Evolutionary conservation across 2,797 vertebrate genomes (phyloP).

Genomic region (Spea hammondii): DNA sequence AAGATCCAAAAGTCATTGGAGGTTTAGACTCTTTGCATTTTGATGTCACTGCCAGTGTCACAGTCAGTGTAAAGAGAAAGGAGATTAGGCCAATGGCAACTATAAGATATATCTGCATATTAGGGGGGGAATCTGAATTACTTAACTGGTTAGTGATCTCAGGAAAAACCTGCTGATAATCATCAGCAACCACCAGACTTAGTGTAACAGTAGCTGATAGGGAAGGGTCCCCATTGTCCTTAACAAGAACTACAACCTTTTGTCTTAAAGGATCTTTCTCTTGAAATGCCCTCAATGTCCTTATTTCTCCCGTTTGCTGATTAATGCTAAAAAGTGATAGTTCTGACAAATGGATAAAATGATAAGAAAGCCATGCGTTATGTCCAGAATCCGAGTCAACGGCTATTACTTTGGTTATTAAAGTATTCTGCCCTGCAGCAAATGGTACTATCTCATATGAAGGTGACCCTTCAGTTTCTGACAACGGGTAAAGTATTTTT

Average conservation of each 20-base stretch:
- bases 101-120: constrained; percentile 40
- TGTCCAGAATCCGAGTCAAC: no score
- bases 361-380: no score
- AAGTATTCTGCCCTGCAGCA: constrained; percentile 58
- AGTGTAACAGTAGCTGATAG: constrained; percentile 47
- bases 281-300: no score
- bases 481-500: constrained; percentile 33
- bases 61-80: constrained; percentile 60
- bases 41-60: constrained; percentile 52
- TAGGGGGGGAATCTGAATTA: neutral
- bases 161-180: neutral
- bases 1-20: constrained; percentile 11
- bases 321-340: constrained; percentile 68
- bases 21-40: constrained; percentile 32
- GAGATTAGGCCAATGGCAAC: constrained; percentile 57
- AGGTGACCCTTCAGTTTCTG: constrained; percentile 56
- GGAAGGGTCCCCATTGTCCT: no score
- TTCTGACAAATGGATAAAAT: no score
- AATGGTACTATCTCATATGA: constrained; percentile 53
- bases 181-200: neutral
- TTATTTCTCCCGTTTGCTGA: constrained; percentile 81
- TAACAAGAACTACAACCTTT: no score
- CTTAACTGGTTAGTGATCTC: neutral
- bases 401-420: constrained; percentile 18
- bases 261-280: constrained; percentile 28